Evolutionary conservation across 2,797 vertebrate species (phyloP), one percentile per base, ranked within the genome.

Genomic region (Anas flavirostris): DNA sequence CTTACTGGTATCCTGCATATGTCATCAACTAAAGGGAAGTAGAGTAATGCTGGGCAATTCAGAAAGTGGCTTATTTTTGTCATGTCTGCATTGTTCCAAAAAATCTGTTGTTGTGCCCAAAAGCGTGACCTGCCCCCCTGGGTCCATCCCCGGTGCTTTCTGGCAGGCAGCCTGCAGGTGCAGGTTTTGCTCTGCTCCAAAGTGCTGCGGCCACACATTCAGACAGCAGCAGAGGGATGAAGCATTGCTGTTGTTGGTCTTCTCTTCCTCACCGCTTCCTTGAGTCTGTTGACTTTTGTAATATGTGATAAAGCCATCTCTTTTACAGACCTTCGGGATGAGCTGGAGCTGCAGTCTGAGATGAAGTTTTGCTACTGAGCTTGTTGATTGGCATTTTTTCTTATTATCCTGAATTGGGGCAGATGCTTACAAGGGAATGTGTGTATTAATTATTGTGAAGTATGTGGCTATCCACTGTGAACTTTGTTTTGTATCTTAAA

Each of bases 261-360:
- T 18, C n/a, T 28, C 18, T 69, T 37, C 33, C n/a, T 44, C 66
- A 35, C 17, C 3, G 1, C 33, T 52, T 21, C 22, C 44, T 52
- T 74, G 43, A 70, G 62, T 53, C 75, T 95, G 90, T 76, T 76
- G 62, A 18, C 69, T 87, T 92, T 23, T 69, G 67, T 91, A 78
- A 33, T 62, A 59, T 15, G 10, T 88, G 66, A 63, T 75, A 79
- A 86, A 90, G 1, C 2, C 74, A 56, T 26, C 66, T 50, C 2
- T 88, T 92, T 67, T 52, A 73, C 52, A 82, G 37, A 23, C 73
- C 37, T 66, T 82, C 1, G 3, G 69, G 35, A 52, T 53, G 66
- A 59, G 48, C 44, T 66, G 79, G 50, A 33, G 16, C 73, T 93
- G 67, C 62, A 19, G 12, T 44, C 50, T 78, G 66, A 68, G 58